phyloP scores from a whole-genome alignment of 2,113 vertebrate genomes.

The Agelaius phoeniceus region DNA sequence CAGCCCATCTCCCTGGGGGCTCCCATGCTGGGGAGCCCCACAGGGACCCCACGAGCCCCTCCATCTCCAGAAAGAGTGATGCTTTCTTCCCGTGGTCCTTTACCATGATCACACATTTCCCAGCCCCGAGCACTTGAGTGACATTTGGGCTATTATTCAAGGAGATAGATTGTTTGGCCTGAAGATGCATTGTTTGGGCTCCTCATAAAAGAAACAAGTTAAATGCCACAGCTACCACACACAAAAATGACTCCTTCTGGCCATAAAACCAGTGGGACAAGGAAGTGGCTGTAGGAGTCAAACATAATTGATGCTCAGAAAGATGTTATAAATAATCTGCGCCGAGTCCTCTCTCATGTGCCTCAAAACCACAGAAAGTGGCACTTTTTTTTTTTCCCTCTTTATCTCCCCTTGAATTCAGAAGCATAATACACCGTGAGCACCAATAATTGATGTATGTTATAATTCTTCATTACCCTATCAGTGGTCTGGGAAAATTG shows the following conservation, averaged over 20 bases:
- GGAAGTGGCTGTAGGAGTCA: slow-evolving; percentile 67
- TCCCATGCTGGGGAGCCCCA: background rate
- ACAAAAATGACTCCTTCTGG: slow-evolving; percentile 64
- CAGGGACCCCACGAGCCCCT: background rate
- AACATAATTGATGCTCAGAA: slow-evolving; percentile 69
- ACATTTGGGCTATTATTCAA: slow-evolving; percentile 26
- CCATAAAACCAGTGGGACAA: slow-evolving; percentile 66
- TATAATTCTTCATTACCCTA: slow-evolving; percentile 79
- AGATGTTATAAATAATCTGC: slow-evolving; percentile 72
- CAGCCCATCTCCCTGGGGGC: background rate
- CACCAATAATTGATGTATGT: slow-evolving; percentile 80
- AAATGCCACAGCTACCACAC: slow-evolving; percentile 53
- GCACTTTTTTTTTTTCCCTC: slow-evolving; percentile 17
- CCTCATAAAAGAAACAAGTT: slow-evolving; percentile 73
- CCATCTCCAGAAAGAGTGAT: background rate
- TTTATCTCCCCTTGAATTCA: slow-evolving; percentile 66
- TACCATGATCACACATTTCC: slow-evolving; percentile 38
- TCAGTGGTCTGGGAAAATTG: slow-evolving; percentile 79
- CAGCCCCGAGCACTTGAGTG: slow-evolving; percentile 34
- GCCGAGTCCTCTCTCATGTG: slow-evolving; percentile 35
- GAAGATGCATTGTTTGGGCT: slow-evolving; percentile 72
- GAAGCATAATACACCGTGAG: slow-evolving; percentile 67
- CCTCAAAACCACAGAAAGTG: slow-evolving; percentile 72
- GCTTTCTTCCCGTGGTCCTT: slow-evolving; percentile 28
- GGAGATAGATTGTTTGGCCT: slow-evolving; percentile 63